Evolutionary conservation across 2,888 invertebrate genomes (phyloP).

Genomic region (Noctua fimbriata): DNA sequence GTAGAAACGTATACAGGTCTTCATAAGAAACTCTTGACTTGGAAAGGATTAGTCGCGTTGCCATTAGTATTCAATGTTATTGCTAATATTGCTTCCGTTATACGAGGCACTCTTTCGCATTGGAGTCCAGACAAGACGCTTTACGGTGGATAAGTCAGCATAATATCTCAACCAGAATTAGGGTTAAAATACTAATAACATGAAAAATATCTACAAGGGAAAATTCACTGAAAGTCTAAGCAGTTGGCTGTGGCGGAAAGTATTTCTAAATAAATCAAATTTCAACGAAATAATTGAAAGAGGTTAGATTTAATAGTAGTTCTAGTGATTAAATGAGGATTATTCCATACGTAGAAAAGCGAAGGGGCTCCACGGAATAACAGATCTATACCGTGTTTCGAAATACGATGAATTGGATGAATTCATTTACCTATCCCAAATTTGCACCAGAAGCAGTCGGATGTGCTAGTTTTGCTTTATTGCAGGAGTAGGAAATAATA

Average conservation of each 20-base stretch:
- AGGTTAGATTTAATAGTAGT: neutral
- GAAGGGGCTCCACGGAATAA: neutral
- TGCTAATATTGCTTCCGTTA: neutral
- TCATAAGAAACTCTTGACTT: conserved; percentile 3
- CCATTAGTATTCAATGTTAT: neutral
- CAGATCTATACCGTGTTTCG: neutral
- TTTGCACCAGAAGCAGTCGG: neutral
- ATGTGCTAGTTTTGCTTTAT: neutral
- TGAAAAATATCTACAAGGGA: neutral
- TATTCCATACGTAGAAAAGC: neutral
- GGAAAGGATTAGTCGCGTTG: neutral
- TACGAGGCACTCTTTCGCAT: neutral
- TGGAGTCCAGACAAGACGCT: neutral
- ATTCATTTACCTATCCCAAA: neutral
- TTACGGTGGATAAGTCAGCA: neutral
- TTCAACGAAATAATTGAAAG: neutral
- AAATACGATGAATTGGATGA: neutral
- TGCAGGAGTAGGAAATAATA: neutral
- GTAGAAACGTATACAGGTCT: neutral
- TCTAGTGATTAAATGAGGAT: neutral
- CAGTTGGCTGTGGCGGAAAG: neutral
- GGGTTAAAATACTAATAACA: neutral
- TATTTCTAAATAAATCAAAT: neutral
- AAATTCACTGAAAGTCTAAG: neutral
- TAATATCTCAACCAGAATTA: no score